A percentile compares a stretch with the other conserved stretches of the same genome.
Conservation (phyloP, 30 jellyfish, hydroid and myxozoan genomes). For the Mastigias papua region DNA sequence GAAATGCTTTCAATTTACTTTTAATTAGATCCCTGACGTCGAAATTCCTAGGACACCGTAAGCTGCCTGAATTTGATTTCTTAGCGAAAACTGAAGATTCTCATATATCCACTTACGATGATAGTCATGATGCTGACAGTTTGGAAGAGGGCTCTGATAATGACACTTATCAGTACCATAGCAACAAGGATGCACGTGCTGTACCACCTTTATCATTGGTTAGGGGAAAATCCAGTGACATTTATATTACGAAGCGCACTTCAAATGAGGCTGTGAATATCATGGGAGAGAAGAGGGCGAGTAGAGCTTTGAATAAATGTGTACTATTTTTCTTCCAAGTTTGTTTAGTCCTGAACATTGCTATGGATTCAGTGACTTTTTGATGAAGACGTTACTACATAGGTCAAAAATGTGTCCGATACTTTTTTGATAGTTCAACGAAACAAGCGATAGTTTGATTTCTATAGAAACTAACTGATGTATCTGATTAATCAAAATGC, state of each 20-base stretch:
- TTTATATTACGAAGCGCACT: background rate
- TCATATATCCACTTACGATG: background rate
- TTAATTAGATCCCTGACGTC: background rate
- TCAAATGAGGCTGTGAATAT: background rate
- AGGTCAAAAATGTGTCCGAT: too few species aligned
- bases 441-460: too few species aligned
- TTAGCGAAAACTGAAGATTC: background rate
- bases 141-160: constrained; percentile 8
- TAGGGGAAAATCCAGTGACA: background rate
- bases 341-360: too few species aligned
- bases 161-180: background rate
- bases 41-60: background rate
- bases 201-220: constrained; percentile 29
- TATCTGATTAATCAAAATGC: too few species aligned
- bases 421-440: too few species aligned
- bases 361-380: too few species aligned
- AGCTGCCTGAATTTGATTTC: background rate
- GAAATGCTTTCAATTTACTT: background rate
- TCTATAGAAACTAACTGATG: too few species aligned
- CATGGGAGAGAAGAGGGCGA: background rate
- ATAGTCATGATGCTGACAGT: constrained; percentile 34
- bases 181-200: background rate
- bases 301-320: background rate
- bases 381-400: too few species aligned
- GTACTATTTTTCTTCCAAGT: too few species aligned